Percentiles rank a stretch among this genome's conserved stretches.
Conservation (phyloP, 2,888 invertebrate species). For the Pycnomerus fuliginosus region DNA sequence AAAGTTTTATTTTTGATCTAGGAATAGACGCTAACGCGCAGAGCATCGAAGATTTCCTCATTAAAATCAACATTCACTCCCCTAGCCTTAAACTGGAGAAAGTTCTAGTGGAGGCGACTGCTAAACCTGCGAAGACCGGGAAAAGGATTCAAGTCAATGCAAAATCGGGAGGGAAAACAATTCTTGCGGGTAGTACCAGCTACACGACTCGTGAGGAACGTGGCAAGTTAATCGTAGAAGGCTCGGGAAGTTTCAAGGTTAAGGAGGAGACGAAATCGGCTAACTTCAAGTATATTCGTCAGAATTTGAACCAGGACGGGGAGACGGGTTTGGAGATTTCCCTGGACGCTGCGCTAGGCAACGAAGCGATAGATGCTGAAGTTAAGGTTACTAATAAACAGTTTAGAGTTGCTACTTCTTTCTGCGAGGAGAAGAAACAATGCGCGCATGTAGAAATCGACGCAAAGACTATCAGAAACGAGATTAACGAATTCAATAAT, state of each 20-base stretch:
- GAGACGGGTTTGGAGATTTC: constrained; percentile 69
- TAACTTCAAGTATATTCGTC: constrained; percentile 72
- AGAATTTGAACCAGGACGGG: constrained; percentile 58
- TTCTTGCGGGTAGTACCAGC: constrained; percentile 71
- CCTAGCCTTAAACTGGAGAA: constrained; percentile 65
- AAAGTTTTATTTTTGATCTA: constrained; percentile 57
- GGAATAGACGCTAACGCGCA: constrained; percentile 58
- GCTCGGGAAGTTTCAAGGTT: constrained; percentile 71
- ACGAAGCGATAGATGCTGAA: constrained; percentile 69
- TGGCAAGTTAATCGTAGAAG: constrained; percentile 71
- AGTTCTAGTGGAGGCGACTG: constrained; percentile 63
- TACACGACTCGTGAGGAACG: constrained; percentile 71
- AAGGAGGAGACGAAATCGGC: constrained; percentile 67
- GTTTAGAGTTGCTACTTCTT: constrained; percentile 67
- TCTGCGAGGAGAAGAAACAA: constrained; percentile 77
- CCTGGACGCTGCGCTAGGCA: constrained; percentile 68
- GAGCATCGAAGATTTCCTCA: constrained; percentile 64
- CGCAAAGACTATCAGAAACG: constrained; percentile 56
- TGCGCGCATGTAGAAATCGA: constrained; percentile 74
- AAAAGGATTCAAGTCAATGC: constrained; percentile 66
- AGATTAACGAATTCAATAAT: constrained; percentile 58
- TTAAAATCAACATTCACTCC: constrained; percentile 64
- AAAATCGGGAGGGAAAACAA: constrained; percentile 64
- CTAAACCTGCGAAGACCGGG: constrained; percentile 58
- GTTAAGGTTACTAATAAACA: constrained; percentile 72